Base-by-base conservation (phyloP, 2,888 invertebrate species). In the Drosophila infuscata region DNA sequence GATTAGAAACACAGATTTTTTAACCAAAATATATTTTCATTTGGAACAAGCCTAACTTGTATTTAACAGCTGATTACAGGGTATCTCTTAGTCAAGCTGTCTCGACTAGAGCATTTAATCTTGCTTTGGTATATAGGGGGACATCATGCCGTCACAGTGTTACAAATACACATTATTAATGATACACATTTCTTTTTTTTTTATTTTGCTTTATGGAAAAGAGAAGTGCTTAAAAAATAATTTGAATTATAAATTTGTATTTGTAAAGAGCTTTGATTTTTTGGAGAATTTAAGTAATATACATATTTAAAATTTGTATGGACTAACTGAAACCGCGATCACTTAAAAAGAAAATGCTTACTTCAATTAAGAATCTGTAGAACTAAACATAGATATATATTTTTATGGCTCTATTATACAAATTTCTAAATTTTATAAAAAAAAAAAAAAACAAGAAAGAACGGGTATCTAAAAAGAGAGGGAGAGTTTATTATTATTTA, bases 111-210 rank as follows among this genome's bases (percentile, higher is more conserved):
- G 1, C 20, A 15, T 25, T 3, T 15, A 15, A 1, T 20, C 12
- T 46, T 46, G 12, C 12, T 46, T 46, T 20, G 7, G 12, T 7
- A 20, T 20, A 46, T n/a, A 0, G 41, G 43, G 11, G 48, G 15
- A 32, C 11, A 30, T 17, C 20, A 57, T 9, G 48, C 43, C n/a
- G 9, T 25, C 59, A 77, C 58, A 62, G 76, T 65, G 70, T 41
- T 11, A 15, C 70, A 30, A 53, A 52, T n/a, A 15, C 20, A 20
- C 11, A 11, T n/a, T 51, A 3, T 17, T 29, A 17, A 29, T 6
- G 15, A 17, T 49, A 5, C 1, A 29, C 11, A 49, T 29, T 49
- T 17, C 9, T 0, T 20, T 12, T 20, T 20, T 12, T 41, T 9
- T 9, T 15, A 2, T 36, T 17, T 36, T 15, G 4, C 35, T 12